Conservation (phyloP, 2,888 invertebrate genomes). For the Alentia gelatinosa region DNA sequence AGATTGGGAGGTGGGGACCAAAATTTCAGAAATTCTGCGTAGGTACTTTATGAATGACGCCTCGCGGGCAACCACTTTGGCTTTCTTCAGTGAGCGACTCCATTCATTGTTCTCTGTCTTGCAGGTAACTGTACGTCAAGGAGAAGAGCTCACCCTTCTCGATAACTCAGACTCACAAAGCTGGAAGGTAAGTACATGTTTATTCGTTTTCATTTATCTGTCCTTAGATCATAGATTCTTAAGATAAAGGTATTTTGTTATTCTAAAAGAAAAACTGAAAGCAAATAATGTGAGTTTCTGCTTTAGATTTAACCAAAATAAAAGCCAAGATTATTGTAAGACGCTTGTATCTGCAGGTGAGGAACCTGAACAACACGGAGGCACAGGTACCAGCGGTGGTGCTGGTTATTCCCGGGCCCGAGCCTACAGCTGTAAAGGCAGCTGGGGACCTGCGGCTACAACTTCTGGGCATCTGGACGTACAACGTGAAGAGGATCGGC, state of each 20-base stretch:
- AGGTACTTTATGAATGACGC: too few relatives aligned
- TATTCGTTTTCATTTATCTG: too few relatives aligned
- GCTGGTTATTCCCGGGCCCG: conserved; percentile 74
- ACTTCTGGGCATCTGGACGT: conserved; percentile 76
- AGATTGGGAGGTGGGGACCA: too few relatives aligned
- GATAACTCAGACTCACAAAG: conserved; percentile 73
- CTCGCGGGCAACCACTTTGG: too few relatives aligned
- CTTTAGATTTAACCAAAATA: too few relatives aligned
- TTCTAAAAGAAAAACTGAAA: background rate
- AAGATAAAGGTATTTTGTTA: background rate
- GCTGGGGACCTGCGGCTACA: conserved; percentile 76
- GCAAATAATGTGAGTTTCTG: background rate
- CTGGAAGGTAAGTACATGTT: conserved; percentile 72
- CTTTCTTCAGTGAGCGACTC: background rate
- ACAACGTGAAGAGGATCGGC: conserved; percentile 76
- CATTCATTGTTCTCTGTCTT: conserved; percentile 8
- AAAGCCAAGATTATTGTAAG: too few relatives aligned
- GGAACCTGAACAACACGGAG: conserved; percentile 59
- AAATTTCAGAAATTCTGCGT: too few relatives aligned
- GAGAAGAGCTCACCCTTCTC: conserved; percentile 76
- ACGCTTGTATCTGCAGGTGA: conserved; percentile 55
- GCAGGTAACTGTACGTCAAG: conserved; percentile 76
- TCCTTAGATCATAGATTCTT: background rate
- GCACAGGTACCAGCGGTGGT: conserved; percentile 74
- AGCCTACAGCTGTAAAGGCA: conserved; percentile 73